Conservation (phyloP, 2,113 vertebrate species). For the Passerina amoena region DNA sequence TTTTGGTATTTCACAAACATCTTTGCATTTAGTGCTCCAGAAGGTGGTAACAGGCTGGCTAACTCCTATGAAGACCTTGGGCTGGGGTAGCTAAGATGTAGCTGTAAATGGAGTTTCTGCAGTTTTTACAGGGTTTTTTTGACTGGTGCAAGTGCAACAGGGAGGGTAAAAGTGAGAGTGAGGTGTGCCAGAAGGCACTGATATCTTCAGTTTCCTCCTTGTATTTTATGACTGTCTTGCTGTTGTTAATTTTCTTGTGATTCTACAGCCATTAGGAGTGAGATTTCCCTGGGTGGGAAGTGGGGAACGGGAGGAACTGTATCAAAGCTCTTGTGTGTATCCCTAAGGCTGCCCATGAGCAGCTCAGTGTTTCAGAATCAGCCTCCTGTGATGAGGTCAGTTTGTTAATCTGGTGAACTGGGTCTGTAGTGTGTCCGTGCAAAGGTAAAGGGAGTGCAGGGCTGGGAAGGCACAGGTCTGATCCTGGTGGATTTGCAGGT, state of each 20-base stretch:
- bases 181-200: not conserved
- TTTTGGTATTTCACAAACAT: not conserved
- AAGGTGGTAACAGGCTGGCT: not conserved
- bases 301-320: not conserved
- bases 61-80: not conserved
- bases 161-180: not conserved
- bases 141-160: not conserved
- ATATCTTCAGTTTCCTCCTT: not conserved
- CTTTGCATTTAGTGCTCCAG: not conserved
- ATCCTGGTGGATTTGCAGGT: not conserved
- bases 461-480: not conserved
- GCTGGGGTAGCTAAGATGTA: not conserved
- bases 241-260: not conserved
- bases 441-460: not conserved
- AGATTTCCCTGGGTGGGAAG: not conserved
- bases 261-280: not conserved
- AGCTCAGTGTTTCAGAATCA: not conserved
- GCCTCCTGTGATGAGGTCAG: not conserved
- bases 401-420: slow-evolving; percentile 28
- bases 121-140: not conserved
- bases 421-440: not conserved
- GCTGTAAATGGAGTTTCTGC: not conserved
- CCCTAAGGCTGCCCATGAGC: not conserved
- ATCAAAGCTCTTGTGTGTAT: not conserved
- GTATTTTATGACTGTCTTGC: not conserved